Conservation (phyloP, 2,113 vertebrate species). For the Steatornis caripensis region DNA sequence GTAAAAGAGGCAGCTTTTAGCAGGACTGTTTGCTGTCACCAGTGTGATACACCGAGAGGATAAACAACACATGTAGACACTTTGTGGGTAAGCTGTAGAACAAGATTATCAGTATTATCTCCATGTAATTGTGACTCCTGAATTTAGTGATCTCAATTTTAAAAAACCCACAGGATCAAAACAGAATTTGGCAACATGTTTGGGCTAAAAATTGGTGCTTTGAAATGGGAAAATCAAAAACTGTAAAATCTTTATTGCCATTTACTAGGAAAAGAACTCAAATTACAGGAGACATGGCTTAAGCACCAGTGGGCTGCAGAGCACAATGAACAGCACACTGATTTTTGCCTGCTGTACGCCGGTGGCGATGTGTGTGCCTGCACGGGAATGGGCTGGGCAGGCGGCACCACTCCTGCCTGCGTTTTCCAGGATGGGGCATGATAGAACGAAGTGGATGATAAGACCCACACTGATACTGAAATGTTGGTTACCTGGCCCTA, state of each 20-base stretch:
- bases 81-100: not conserved
- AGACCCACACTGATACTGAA: not conserved
- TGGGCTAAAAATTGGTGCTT: not conserved
- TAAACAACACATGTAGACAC: not conserved
- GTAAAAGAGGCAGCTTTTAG: not conserved
- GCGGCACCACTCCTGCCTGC: not conserved
- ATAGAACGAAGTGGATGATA: not conserved
- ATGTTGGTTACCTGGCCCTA: not conserved
- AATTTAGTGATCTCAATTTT: not conserved
- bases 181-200: not conserved
- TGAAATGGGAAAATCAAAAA: not conserved
- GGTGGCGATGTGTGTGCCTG: not conserved
- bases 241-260: not conserved
- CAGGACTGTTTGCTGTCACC: not conserved
- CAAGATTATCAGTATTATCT: not conserved
- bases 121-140: not conserved
- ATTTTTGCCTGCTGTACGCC: too few species aligned
- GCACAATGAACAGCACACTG: not conserved
- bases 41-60: not conserved
- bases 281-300: not conserved
- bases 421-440: rapidly evolving
- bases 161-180: not conserved
- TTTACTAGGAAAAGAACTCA: not conserved
- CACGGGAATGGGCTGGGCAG: not conserved
- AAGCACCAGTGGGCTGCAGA: not conserved